phyloP scores from a whole-genome alignment of 2,113 vertebrate species.

The Guaruba guarouba region DNA sequence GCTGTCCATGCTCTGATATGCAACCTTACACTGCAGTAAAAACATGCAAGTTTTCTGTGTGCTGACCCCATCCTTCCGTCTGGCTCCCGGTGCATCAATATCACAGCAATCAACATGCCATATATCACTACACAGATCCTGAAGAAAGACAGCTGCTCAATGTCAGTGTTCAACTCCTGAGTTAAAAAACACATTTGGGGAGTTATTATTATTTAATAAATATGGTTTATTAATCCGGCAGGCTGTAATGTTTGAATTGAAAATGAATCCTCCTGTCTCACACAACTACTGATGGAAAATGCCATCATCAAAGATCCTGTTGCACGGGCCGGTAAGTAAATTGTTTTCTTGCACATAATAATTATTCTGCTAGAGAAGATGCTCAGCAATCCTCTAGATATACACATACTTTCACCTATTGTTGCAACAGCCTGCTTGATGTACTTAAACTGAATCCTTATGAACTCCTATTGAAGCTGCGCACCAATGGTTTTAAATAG shows the following conservation, averaged over 20 bases:
- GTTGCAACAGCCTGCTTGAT: not conserved
- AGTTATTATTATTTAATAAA: constrained; percentile 31
- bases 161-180: not conserved
- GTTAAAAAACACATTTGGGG: not conserved
- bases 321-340: not conserved
- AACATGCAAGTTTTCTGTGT: not conserved
- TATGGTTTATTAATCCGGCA: constrained; percentile 11
- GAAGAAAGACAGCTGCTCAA: constrained; percentile 21
- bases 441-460: not conserved
- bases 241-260: constrained; percentile 1
- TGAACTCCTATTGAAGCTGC: not conserved
- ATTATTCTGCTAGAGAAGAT: not conserved
- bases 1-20: not conserved
- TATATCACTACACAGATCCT: not conserved
- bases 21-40: not conserved
- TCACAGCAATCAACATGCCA: not conserved
- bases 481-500: not conserved
- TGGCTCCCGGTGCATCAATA: not conserved
- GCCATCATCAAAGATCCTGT: not conserved
- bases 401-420: not conserved
- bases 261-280: not conserved
- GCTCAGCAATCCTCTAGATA: not conserved
- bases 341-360: not conserved
- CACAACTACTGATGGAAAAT: not conserved
- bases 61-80: not conserved